Conservation (phyloP, 1,140 invertebrate species). For the Hyposmocoma kahamanoa region DNA sequence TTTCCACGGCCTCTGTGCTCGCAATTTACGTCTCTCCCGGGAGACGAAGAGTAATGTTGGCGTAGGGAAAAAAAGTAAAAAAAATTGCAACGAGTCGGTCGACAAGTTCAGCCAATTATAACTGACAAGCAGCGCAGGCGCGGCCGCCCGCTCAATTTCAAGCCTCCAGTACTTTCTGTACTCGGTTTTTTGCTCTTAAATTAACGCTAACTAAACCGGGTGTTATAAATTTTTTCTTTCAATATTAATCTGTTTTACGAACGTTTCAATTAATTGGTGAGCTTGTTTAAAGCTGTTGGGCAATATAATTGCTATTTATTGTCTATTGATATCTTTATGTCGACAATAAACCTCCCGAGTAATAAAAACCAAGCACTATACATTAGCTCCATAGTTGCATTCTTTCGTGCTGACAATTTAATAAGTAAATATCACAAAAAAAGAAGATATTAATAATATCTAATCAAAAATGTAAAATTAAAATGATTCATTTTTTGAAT, state of each 20-base stretch:
- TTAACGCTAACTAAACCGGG: neutral
- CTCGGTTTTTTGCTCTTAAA: neutral
- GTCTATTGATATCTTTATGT: no score
- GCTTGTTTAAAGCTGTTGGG: no score
- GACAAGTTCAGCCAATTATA: slow-evolving; percentile 75
- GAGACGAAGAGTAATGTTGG: slow-evolving; percentile 70
- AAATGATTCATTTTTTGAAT: slow-evolving; percentile 34
- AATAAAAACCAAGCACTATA: no score
- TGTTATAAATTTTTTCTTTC: neutral
- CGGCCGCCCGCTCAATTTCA: slow-evolving; percentile 37
- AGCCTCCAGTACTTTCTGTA: slow-evolving; percentile 10
- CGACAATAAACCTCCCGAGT: no score
- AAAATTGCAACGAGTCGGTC: slow-evolving; percentile 53
- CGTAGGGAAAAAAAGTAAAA: slow-evolving; percentile 56
- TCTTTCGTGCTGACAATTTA: neutral
- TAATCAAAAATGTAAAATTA: slow-evolving; percentile 2
- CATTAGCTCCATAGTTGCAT: no score
- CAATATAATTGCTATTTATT: no score
- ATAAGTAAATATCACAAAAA: neutral
- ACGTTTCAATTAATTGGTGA: neutral
- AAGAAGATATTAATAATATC: neutral
- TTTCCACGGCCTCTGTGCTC: slow-evolving; percentile 54
- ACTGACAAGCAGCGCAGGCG: slow-evolving; percentile 57
- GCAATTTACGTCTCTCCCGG: slow-evolving; percentile 65
- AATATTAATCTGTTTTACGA: neutral